These are phyloP conservation scores for Corydoras maculifer DNA, from an alignment of 2,113 vertebrate species.

Conservation along the genomic window DNA sequence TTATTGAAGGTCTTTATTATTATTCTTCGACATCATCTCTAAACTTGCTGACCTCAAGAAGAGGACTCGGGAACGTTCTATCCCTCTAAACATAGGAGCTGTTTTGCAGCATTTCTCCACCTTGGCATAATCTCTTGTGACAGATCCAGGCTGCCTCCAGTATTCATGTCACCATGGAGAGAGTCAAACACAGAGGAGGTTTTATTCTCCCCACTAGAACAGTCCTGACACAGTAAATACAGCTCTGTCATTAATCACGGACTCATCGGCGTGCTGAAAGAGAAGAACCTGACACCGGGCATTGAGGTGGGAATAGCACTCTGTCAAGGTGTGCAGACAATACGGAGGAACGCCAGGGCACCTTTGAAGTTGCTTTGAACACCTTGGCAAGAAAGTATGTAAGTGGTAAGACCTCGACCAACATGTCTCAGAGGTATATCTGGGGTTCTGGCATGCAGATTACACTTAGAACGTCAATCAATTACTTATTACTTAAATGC, in stretches of 20 bases:
- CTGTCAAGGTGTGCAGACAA: constrained; percentile 44
- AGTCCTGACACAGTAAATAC: constrained; percentile 43
- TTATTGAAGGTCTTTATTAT: too few relatives aligned
- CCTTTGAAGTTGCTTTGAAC: constrained; percentile 51
- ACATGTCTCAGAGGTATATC: constrained; percentile 39
- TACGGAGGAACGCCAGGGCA: constrained; percentile 48
- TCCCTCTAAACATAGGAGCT: constrained; percentile 8
- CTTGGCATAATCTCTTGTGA: constrained; percentile 41
- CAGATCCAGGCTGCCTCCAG: constrained; percentile 37
- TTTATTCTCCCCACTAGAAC: constrained; percentile 38
- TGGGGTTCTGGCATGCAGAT: constrained; percentile 20
- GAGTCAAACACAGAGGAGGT: constrained; percentile 48
- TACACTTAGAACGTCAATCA: neutral
- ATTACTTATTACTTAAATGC: too few relatives aligned
- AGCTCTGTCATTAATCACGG: constrained; percentile 47
- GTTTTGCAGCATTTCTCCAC: constrained; percentile 35
- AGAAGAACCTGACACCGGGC: constrained; percentile 56
- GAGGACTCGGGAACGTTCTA: constrained; percentile 1
- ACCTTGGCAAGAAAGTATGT: constrained; percentile 38
- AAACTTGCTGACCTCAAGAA: constrained; percentile 27
- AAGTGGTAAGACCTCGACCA: constrained; percentile 33
- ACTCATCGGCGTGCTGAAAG: constrained; percentile 48
- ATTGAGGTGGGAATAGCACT: constrained; percentile 54
- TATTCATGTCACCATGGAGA: constrained; percentile 42
- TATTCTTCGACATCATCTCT: constrained; percentile 6